These are phyloP conservation scores for Branchipolynoe longqiensis DNA, from an alignment of 2,888 invertebrate species.

Conservation along the genomic window DNA sequence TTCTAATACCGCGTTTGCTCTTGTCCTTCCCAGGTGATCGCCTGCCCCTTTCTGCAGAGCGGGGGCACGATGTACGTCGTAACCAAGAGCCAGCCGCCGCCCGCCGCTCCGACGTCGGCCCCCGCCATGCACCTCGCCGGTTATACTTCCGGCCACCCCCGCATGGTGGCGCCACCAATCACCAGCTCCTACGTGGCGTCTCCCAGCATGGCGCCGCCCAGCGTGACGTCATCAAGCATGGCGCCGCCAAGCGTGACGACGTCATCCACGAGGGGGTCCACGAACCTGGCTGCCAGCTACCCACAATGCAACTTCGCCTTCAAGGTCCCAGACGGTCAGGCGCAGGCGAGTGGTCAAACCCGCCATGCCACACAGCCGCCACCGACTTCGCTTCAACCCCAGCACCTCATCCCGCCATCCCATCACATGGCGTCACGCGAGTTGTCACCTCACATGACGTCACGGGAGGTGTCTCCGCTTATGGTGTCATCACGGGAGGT, in stretches of 20 bases:
- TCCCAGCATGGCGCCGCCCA: constrained; percentile 5
- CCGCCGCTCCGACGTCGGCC: background rate
- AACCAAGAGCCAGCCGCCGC: constrained; percentile 26
- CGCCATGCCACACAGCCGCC: background rate
- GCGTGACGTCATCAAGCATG: background rate
- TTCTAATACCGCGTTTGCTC: background rate
- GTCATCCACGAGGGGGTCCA: background rate
- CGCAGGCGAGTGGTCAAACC: background rate
- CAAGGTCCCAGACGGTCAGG: constrained; percentile 18
- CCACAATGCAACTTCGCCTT: background rate
- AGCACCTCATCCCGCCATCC: no score
- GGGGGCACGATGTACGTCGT: constrained; percentile 38
- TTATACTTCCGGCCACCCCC: background rate
- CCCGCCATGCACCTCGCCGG: constrained; percentile 6
- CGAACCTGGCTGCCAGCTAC: background rate
- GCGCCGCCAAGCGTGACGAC: background rate
- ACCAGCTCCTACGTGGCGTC: constrained; percentile 11
- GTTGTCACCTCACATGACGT: background rate
- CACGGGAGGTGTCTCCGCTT: background rate
- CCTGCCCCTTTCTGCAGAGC: background rate
- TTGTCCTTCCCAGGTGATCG: constrained; percentile 16
- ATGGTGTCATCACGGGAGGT: background rate
- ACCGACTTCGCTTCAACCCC: no score
- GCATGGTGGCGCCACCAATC: background rate
- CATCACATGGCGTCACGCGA: constrained; percentile 9